Conservation (phyloP, 2,797 vertebrate genomes). For the Ateles fusciceps region DNA sequence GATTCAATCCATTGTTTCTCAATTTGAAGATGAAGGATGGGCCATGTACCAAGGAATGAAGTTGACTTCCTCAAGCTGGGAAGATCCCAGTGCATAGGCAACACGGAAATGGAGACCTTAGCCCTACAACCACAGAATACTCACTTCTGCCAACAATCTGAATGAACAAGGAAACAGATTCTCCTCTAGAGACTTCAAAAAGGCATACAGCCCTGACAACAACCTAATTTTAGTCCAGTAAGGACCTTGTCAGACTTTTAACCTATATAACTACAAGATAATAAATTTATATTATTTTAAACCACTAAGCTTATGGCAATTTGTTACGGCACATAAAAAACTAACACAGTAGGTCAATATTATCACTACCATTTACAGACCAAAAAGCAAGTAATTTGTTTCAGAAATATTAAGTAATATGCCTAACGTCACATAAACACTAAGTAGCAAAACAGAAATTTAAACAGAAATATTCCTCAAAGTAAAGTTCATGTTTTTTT, state of each 20-base stretch:
- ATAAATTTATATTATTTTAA: neutral
- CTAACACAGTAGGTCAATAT: neutral
- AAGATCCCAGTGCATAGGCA: neutral
- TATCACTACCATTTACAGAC: neutral
- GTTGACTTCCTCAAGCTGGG: neutral
- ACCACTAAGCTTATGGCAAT: neutral
- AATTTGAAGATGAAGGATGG: neutral
- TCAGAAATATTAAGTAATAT: neutral
- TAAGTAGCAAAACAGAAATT: neutral
- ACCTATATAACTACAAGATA: neutral
- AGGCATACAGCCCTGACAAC: neutral
- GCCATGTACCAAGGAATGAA: neutral
- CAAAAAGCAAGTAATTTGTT: neutral
- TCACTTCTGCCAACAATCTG: neutral
- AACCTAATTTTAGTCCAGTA: neutral
- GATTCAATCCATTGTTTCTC: neutral
- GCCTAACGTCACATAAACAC: neutral
- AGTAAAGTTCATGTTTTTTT: neutral
- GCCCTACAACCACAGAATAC: neutral
- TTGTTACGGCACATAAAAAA: neutral
- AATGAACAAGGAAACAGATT: neutral
- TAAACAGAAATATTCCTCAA: neutral
- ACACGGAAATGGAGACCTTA: neutral
- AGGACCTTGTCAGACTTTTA: conserved; percentile 10
- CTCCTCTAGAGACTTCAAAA: neutral